Percentiles rank a stretch among this genome's conserved stretches.
These are phyloP conservation scores for Sarcophaga variegata DNA, from an alignment of 2,888 invertebrate genomes.

Conservation along the genomic window DNA sequence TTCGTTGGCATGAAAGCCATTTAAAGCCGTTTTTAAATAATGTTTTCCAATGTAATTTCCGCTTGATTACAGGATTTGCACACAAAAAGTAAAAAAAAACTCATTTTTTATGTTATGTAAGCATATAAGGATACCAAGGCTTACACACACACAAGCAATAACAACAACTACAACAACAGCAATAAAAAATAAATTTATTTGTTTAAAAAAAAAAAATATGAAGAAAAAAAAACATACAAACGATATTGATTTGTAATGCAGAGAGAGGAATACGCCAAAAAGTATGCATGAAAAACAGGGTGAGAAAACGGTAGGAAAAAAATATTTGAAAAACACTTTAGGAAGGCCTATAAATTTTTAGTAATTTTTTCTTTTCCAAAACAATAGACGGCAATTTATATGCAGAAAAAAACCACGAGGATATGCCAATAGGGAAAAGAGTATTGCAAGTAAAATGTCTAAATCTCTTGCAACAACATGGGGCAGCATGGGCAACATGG, in stretches of 20 bases:
- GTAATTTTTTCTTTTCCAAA: constrained; percentile 1
- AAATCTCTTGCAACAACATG: constrained; percentile 3
- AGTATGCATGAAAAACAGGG: too few species aligned
- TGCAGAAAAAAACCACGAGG: neutral
- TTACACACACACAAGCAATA: neutral
- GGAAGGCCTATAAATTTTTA: constrained; percentile 16
- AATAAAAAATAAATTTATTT: neutral
- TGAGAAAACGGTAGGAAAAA: too few species aligned
- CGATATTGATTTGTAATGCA: too few species aligned
- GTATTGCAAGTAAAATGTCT: constrained; percentile 10
- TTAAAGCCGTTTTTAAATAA: constrained; percentile 48
- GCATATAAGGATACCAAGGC: constrained; percentile 9
- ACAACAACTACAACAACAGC: neutral
- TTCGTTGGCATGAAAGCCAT: constrained; percentile 42
- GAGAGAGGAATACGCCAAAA: too few species aligned
- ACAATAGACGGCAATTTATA: constrained; percentile 3
- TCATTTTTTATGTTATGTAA: constrained; percentile 3
- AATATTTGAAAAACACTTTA: constrained; percentile 17
- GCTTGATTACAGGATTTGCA: constrained; percentile 53
- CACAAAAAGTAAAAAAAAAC: too few species aligned
- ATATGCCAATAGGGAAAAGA: neutral
- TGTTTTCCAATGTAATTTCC: constrained; percentile 62
- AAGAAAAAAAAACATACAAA: neutral
- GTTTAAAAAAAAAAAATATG: neutral
- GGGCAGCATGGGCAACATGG: neutral